These are phyloP conservation scores for Caloenas nicobarica DNA, from an alignment of 2,113 vertebrate species.

Conservation along the genomic window DNA sequence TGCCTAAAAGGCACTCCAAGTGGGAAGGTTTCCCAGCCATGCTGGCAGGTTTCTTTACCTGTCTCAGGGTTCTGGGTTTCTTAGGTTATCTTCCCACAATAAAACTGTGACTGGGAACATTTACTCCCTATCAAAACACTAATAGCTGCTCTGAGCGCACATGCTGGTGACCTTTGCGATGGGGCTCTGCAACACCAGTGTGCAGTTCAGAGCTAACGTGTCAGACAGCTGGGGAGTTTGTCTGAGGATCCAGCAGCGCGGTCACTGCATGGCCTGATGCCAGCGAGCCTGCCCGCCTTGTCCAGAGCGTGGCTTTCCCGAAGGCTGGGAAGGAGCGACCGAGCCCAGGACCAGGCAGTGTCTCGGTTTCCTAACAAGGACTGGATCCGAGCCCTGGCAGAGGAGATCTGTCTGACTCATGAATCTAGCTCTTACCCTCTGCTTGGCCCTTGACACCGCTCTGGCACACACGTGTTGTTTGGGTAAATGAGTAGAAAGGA, in stretches of 20 bases:
- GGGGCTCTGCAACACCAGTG: not conserved
- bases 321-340: not conserved
- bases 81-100: not conserved
- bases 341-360: not conserved
- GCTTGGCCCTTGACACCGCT: constrained; percentile 34
- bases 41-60: not conserved
- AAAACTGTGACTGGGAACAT: fast-evolving
- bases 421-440: not conserved
- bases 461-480: constrained; percentile 18
- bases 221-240: not conserved
- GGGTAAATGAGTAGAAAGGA: not conserved
- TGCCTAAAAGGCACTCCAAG: not conserved
- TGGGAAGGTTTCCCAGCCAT: not conserved
- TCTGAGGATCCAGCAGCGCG: not conserved
- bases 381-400: constrained; percentile 54
- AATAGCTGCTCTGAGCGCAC: not conserved
- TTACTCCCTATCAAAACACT: not conserved
- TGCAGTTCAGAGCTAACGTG: not conserved
- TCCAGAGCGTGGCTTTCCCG: not conserved
- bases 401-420: not conserved
- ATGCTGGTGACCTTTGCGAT: not conserved
- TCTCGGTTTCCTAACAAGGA: constrained; percentile 54
- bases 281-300: not conserved
- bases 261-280: not conserved
- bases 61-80: not conserved